These are phyloP conservation scores for Thalassoma bifasciatum DNA, from an alignment of 2,113 vertebrate genomes.

Conservation along the genomic window DNA sequence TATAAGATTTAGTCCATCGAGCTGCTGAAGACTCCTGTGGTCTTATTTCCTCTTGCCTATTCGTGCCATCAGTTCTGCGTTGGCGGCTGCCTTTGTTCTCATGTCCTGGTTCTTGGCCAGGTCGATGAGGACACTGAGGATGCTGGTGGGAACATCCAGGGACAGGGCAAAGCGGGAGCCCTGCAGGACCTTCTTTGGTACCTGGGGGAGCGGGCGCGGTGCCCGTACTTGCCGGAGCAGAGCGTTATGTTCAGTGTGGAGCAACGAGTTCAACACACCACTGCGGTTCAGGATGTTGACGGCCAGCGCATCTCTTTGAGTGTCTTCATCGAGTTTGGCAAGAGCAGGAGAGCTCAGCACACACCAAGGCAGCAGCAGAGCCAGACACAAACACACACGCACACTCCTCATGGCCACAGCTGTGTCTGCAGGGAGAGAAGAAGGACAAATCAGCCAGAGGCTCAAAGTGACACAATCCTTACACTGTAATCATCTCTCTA, in stretches of 20 bases:
- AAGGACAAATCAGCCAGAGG: neutral
- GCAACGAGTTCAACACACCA: slow-evolving; percentile 45
- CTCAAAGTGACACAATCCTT: slow-evolving; percentile 21
- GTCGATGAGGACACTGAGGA: slow-evolving; percentile 86
- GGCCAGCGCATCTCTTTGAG: slow-evolving; percentile 57
- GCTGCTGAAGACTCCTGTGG: neutral
- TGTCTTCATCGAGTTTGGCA: slow-evolving; percentile 52
- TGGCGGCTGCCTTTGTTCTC: slow-evolving; percentile 86
- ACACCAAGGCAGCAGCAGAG: slow-evolving; percentile 75
- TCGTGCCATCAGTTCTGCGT: slow-evolving; percentile 86
- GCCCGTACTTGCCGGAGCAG: slow-evolving; percentile 39
- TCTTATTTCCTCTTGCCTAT: slow-evolving; percentile 84
- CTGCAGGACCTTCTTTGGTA: slow-evolving; percentile 79
- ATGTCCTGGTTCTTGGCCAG: slow-evolving; percentile 88
- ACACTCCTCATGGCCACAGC: slow-evolving; percentile 68
- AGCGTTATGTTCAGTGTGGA: slow-evolving; percentile 54
- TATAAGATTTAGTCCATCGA: too few relatives aligned
- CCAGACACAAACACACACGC: slow-evolving; percentile 70
- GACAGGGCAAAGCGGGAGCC: slow-evolving; percentile 84
- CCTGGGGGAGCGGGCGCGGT: slow-evolving; percentile 46
- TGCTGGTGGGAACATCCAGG: slow-evolving; percentile 85
- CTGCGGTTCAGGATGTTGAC: slow-evolving; percentile 63
- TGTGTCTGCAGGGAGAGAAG: slow-evolving; percentile 35
- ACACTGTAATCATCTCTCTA: too few relatives aligned
- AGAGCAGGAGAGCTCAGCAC: slow-evolving; percentile 28